A percentile compares a stretch with the other conserved stretches of the same genome.
phyloP scores from a whole-genome alignment of 2,113 vertebrate genomes.

The Thinocorus orbignyianus region DNA sequence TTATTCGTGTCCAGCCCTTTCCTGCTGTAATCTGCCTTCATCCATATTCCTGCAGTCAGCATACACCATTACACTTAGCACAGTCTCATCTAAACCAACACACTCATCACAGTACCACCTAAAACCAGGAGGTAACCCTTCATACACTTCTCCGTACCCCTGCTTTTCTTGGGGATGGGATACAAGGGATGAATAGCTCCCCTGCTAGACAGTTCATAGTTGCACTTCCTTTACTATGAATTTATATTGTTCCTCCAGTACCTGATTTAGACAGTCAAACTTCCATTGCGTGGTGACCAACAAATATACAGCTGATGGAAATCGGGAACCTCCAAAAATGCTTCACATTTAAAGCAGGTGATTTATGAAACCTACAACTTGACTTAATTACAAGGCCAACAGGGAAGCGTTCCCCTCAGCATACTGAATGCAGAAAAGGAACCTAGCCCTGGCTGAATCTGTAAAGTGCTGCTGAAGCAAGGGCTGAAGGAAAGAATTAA shows the following conservation, averaged over 20 bases:
- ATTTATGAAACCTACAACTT: not conserved
- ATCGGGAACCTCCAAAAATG: not conserved
- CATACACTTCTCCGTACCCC: not conserved
- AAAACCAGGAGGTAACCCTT: not conserved
- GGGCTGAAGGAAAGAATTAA: not conserved
- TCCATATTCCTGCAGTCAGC: not conserved
- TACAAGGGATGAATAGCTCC: not conserved
- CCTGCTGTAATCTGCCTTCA: not conserved
- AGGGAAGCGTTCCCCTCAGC: not conserved
- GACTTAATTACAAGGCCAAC: not conserved
- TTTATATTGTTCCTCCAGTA: not conserved
- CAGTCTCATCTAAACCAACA: not conserved
- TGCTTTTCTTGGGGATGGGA: not conserved
- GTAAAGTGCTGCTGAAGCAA: not conserved
- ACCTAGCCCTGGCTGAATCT: fast-evolving
- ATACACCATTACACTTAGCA: not conserved
- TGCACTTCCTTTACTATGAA: not conserved
- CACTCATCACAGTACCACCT: not conserved
- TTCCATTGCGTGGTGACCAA: not conserved
- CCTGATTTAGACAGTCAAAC: not conserved
- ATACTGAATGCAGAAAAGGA: not conserved
- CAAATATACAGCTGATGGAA: not conserved
- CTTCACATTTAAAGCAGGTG: not conserved
- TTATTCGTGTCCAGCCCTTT: not conserved
- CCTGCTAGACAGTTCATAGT: not conserved